A percentile compares a stretch with the other conserved stretches of the same genome.
Conservation (phyloP, 2,113 vertebrate species). For the Elachura formosa region DNA sequence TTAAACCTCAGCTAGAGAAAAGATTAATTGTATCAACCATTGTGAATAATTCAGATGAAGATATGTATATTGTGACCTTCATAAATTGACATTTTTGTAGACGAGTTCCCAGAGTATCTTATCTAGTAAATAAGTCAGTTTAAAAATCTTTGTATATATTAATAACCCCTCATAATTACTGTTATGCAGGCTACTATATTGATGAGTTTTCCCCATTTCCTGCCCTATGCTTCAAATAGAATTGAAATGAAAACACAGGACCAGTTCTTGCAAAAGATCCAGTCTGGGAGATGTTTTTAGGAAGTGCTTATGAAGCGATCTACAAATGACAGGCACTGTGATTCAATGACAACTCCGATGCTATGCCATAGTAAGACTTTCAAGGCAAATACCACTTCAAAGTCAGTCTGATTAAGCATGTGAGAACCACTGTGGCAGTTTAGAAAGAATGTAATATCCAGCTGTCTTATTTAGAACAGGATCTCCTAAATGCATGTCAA, state of each 20-base stretch:
- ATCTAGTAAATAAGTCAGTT: neutral
- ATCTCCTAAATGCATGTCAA: neutral
- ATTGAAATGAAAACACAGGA: neutral
- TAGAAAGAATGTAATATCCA: neutral
- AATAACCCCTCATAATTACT: neutral
- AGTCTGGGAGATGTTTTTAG: neutral
- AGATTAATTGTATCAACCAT: neutral
- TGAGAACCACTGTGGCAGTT: neutral
- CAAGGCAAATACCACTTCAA: neutral
- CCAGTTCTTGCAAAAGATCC: neutral
- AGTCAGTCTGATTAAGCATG: neutral
- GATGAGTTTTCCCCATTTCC: neutral
- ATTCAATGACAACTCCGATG: neutral
- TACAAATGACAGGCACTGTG: neutral
- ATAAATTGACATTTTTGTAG: neutral
- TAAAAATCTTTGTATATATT: neutral
- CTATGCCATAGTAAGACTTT: neutral
- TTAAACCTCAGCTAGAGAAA: neutral
- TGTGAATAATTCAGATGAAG: neutral
- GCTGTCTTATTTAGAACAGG: neutral
- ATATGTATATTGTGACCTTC: neutral
- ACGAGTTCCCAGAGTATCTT: neutral
- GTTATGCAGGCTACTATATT: neutral
- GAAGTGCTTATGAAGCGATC: fast-evolving
- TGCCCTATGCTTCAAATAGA: neutral